phyloP scores from a whole-genome alignment of 2,113 vertebrate species.

The Chionodraco myersi region DNA sequence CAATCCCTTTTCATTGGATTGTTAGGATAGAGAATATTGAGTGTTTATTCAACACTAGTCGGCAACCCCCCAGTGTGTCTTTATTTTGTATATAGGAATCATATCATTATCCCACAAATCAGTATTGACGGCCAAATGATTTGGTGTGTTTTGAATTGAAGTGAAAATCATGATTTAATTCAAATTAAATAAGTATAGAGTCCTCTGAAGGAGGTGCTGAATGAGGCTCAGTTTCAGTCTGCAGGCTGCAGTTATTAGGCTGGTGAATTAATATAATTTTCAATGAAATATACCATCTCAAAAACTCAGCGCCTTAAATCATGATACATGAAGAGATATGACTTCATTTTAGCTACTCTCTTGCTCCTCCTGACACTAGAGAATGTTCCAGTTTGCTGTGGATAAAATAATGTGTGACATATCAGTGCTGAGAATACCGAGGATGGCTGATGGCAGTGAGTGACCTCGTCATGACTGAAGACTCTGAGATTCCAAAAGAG shows the following conservation, averaged over 20 bases:
- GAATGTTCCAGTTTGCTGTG: conserved; percentile 11
- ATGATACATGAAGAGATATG: neutral
- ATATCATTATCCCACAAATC: neutral
- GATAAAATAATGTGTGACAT: conserved; percentile 56
- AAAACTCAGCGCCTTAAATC: neutral
- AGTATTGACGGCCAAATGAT: neutral
- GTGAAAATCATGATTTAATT: neutral
- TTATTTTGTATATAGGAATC: neutral
- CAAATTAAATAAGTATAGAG: no score
- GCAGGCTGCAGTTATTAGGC: neutral
- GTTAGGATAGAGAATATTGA: neutral
- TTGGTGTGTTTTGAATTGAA: neutral
- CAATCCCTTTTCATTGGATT: neutral
- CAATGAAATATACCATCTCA: neutral
- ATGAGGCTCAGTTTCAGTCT: neutral
- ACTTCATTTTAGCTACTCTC: neutral
- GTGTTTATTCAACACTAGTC: neutral
- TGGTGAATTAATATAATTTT: neutral
- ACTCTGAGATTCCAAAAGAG: conserved; percentile 57
- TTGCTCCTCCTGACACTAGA: conserved; percentile 14
- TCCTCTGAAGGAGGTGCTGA: neutral
- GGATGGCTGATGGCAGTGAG: conserved; percentile 65
- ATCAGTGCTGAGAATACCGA: conserved; percentile 67
- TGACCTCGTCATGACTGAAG: conserved; percentile 74
- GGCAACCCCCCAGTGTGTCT: neutral